A percentile compares a stretch with the other conserved stretches of the same genome.
Conservation (phyloP, 2,888 invertebrate species). For the Piscicola geometra region DNA sequence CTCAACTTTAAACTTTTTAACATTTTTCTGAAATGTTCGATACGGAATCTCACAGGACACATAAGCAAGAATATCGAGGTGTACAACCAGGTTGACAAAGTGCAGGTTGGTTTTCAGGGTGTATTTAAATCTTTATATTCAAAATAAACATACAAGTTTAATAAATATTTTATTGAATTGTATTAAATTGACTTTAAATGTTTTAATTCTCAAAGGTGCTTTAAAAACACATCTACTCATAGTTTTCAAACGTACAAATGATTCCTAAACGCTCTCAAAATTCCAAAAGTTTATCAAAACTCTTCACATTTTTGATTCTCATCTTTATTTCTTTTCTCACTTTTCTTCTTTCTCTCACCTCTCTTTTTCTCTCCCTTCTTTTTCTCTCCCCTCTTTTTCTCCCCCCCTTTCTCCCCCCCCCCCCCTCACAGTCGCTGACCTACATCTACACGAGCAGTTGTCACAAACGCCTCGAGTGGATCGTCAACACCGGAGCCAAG, state of each 20-base stretch:
- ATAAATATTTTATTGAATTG: too few relatives aligned
- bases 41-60: conserved; percentile 35
- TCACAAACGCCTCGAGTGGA: conserved; percentile 38
- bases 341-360: too few relatives aligned
- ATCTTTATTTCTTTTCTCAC: too few relatives aligned
- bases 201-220: background rate
- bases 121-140: background rate
- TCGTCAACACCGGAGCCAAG: conserved; percentile 38
- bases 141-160: too few relatives aligned
- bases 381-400: too few relatives aligned
- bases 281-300: too few relatives aligned
- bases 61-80: conserved; percentile 38
- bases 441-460: conserved; percentile 38
- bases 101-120: conserved; percentile 4
- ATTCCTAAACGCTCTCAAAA: too few relatives aligned
- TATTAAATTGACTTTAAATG: background rate
- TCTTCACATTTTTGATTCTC: too few relatives aligned
- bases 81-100: conserved; percentile 38
- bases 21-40: background rate
- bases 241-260: background rate
- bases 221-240: background rate
- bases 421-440: conserved; percentile 24
- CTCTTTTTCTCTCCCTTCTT: too few relatives aligned
- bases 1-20: too few relatives aligned
- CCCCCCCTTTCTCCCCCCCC: too few relatives aligned